Base-by-base conservation (phyloP, 2,888 invertebrate species). In the Pollenia angustigena region DNA sequence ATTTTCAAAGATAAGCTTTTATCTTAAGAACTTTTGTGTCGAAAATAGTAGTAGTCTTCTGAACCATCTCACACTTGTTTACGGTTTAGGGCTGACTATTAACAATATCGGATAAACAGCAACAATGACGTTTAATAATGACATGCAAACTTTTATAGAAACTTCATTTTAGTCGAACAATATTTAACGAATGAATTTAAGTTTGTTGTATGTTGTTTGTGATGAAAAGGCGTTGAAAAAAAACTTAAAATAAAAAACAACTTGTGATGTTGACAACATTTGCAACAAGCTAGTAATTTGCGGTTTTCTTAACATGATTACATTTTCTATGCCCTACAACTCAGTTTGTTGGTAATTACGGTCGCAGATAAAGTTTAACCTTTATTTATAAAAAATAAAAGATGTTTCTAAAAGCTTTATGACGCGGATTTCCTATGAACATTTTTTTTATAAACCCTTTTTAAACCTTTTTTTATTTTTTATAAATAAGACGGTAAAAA, bases 221-320 rank as follows among this genome's bases (percentile, higher is more conserved):
- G 54, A 71, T 71, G 52, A 64, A 64, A 64, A 64, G 64, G 44
- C 14, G 64, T 64, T 46, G 44, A 48, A 48, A 64, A 46, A 64
- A 44, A 50, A 23, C 10, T 52, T n/a, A n/a, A n/a, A n/a, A n/a
- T n/a, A n/a, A n/a, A 23, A 75, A 76, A 71, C 0, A 74, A 78
- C 56, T 69, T 81, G 64, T 80, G 18, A 72, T 81, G 84, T 81
- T 84, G 87, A 81, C 84, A 87, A 81, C 80, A 81, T 85, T 87
- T 69, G 80, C 80, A 85, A 84, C 85, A 82, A 86, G 75, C 75
- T 66, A 68, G 74, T 86, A 87, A 87, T 83, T 85, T 86, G 87
- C 86, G 88, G 88, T 88, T 87, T 81, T 68, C 81, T 64, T 76
- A 84, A 87, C 71, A 80, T 81, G 82, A 81, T 81, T 81, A 64